Evolutionary conservation across 2,113 vertebrate genomes (phyloP).

Genomic region (Syngnathus scovelli): DNA sequence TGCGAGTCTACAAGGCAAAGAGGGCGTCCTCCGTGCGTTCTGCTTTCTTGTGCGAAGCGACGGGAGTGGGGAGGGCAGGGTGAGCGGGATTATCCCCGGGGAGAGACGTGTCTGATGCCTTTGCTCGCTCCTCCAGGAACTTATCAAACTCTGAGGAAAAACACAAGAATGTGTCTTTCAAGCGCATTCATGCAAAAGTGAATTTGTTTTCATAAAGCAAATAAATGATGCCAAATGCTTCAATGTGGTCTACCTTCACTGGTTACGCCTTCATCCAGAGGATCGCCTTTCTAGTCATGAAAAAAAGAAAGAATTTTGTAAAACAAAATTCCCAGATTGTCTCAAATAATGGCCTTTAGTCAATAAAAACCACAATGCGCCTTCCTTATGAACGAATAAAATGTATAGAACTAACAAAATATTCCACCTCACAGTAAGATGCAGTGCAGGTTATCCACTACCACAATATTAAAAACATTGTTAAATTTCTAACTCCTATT

Average conservation of each 20-base stretch:
- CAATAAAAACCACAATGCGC: neutral
- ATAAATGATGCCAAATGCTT: neutral
- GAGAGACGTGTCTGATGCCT: conserved; percentile 80
- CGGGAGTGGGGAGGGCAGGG: conserved; percentile 52
- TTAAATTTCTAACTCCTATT: neutral
- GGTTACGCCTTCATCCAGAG: conserved; percentile 89
- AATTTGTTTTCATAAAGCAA: neutral
- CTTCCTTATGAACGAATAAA: neutral
- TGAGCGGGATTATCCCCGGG: conserved; percentile 67
- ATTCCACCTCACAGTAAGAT: neutral
- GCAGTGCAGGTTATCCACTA: neutral
- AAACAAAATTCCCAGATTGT: neutral
- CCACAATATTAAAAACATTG: neutral
- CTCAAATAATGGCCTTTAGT: neutral
- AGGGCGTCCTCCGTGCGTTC: conserved; percentile 89
- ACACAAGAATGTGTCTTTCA: conserved; percentile 4
- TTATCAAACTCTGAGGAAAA: conserved; percentile 87
- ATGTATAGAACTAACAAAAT: neutral
- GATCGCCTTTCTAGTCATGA: conserved; percentile 83
- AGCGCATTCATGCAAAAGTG: neutral
- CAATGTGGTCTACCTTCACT: conserved; percentile 83
- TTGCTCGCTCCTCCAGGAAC: conserved; percentile 93
- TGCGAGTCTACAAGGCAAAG: conserved; percentile 84
- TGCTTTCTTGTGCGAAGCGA: conserved; percentile 78
- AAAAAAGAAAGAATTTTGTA: neutral